Conservation (phyloP, 2,797 vertebrate genomes). For the Psittacula echo region DNA sequence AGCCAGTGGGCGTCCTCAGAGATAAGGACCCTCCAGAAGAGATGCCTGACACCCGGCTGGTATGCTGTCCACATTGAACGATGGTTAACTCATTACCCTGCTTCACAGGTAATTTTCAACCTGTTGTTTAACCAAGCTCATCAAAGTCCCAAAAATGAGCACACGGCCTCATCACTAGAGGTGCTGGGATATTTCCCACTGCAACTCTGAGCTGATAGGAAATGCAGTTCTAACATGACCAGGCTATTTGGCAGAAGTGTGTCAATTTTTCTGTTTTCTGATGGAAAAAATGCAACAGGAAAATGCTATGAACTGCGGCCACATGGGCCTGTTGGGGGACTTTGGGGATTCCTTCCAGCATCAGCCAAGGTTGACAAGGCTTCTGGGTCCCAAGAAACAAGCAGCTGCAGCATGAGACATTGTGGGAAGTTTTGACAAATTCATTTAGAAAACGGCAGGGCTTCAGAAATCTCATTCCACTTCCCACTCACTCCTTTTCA, state of each 20-base stretch:
- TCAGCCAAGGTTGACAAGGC: background rate
- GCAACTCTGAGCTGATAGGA: background rate
- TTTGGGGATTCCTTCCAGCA: background rate
- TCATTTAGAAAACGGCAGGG: background rate
- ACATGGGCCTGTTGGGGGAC: background rate
- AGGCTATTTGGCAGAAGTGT: background rate
- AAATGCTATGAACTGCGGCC: background rate
- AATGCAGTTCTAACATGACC: background rate
- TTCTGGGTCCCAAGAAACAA: background rate
- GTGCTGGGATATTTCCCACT: background rate
- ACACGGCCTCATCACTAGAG: background rate
- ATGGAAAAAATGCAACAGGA: background rate
- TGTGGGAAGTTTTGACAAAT: background rate
- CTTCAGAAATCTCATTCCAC: background rate
- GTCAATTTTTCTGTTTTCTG: background rate
- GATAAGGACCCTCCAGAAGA: constrained; percentile 87
- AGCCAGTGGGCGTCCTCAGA: constrained; percentile 81
- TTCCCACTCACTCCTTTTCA: background rate
- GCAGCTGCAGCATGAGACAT: background rate
- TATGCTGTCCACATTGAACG: constrained; percentile 91
- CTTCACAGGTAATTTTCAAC: constrained; percentile 86
- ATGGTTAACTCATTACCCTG: constrained; percentile 89
- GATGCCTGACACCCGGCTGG: constrained; percentile 89
- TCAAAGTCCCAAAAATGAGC: fast-evolving
- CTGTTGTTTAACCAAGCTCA: background rate